These are phyloP conservation scores for mouse (Mus musculus) DNA, from an alignment of 2,113 vertebrate species.

Conservation along the genomic window GRCm39 chr3:27604001-27604500, in stretches of 20 bases:
- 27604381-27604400: not conserved
- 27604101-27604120: not conserved
- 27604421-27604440: not conserved
- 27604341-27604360: slow-evolving; percentile 46
- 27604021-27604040: not conserved
- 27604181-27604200: not conserved
- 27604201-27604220: not conserved
- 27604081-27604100: not conserved
- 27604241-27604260: too few relatives aligned
- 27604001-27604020: not conserved
- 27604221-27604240: not conserved
- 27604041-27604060: not conserved
- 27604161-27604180: not conserved
- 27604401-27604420: not conserved
- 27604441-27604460: not conserved
- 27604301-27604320: not conserved
- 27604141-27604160: not conserved
- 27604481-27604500: too few relatives aligned
- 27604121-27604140: not conserved
- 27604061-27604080: not conserved
- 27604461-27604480: not conserved
- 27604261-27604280: not conserved
- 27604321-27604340: not conserved
- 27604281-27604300: not conserved
- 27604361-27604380: not conserved